Percentiles rank a stretch among this genome's conserved stretches.
phyloP scores from a whole-genome alignment of 2,888 invertebrate species.

The Dasypolia templi region DNA sequence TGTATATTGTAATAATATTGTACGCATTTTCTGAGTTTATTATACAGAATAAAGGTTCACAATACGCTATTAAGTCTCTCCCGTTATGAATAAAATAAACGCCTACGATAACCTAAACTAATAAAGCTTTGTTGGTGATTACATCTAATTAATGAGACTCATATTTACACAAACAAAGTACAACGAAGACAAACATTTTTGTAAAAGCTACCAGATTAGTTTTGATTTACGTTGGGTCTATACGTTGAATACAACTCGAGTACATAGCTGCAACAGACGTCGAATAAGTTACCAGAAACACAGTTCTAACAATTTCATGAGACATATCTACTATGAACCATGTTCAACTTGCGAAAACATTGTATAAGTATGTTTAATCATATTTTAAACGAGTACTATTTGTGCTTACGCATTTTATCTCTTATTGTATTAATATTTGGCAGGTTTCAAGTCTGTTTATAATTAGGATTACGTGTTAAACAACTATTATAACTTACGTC shows the following conservation, averaged over 20 bases:
- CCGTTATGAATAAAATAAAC: conserved; percentile 56
- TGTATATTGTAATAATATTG: conserved; percentile 5
- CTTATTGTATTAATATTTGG: conserved; percentile 84
- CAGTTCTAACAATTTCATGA: conserved; percentile 35
- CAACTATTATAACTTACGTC: conserved; percentile 54
- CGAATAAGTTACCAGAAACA: conserved; percentile 32
- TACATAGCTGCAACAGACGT: conserved; percentile 31
- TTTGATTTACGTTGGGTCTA: conserved; percentile 21
- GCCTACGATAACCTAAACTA: conserved; percentile 78
- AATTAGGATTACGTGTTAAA: conserved; percentile 63
- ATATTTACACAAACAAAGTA: conserved; percentile 70
- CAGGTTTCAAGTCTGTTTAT: conserved; percentile 80
- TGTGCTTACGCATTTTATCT: conserved; percentile 71
- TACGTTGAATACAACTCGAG: conserved; percentile 40
- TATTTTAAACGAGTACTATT: conserved; percentile 66
- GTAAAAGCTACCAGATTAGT: conserved; percentile 34
- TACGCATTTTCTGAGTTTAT: conserved; percentile 14
- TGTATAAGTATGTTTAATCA: conserved; percentile 44
- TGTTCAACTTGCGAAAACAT: conserved; percentile 55
- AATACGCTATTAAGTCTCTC: conserved; percentile 61
- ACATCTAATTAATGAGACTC: conserved; percentile 79
- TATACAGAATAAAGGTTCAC: conserved; percentile 31
- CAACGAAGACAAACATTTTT: conserved; percentile 40
- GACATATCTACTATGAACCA: conserved; percentile 50
- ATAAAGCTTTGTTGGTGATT: conserved; percentile 87